phyloP scores from a whole-genome alignment of 2,113 vertebrate genomes.

The Hypocryptadius cinnamomeus region DNA sequence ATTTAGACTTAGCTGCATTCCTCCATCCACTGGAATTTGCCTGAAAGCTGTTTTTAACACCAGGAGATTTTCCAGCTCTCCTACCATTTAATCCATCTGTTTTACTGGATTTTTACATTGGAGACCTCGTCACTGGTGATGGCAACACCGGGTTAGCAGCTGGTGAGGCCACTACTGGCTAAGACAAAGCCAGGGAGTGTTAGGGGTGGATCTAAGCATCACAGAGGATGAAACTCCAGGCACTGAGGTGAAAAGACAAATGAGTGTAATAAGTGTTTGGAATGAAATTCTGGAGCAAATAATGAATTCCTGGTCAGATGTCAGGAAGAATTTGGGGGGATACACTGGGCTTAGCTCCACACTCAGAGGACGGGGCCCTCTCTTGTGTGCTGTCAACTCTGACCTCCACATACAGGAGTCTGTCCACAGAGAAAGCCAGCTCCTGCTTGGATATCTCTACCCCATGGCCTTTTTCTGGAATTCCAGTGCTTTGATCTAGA shows the following conservation, averaged over 20 bases:
- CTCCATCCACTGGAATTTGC: not conserved
- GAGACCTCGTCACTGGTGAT: not conserved
- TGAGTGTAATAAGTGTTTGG: not conserved
- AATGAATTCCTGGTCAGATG: not conserved
- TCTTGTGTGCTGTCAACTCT: not conserved
- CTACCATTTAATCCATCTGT: not conserved
- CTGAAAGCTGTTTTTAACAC: not conserved
- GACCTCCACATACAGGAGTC: not conserved
- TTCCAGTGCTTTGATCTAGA: not conserved
- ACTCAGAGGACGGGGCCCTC: accelerated
- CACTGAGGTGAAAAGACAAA: not conserved
- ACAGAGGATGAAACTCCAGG: not conserved
- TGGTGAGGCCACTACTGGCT: not conserved
- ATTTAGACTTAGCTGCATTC: not conserved
- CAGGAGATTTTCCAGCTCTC: not conserved
- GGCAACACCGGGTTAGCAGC: not conserved
- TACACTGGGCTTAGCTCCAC: not conserved
- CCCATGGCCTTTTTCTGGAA: not conserved
- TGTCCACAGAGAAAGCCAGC: not conserved
- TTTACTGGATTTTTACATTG: accelerated
- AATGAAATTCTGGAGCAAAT: not conserved
- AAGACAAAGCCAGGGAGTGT: accelerated
- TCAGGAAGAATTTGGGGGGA: not conserved
- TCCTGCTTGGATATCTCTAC: not conserved
- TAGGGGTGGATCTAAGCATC: not conserved